Base-by-base conservation (phyloP, 2,113 vertebrate species). In the Ahaetulla prasina region DNA sequence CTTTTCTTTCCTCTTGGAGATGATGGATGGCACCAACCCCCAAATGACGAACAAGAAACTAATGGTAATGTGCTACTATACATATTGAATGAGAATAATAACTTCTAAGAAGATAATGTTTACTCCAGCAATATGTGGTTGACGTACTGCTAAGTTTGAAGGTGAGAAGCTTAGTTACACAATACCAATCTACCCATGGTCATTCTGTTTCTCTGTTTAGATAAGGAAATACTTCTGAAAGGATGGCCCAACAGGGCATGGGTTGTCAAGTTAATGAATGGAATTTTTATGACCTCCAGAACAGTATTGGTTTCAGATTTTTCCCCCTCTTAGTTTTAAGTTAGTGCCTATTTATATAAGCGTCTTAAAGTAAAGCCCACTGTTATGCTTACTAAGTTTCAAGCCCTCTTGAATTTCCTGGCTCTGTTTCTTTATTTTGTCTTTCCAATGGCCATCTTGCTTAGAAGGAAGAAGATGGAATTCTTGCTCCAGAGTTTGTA, bases 361-460 rank as follows among this genome's bases (percentile, higher is more conserved):
- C 14, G 39, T 52, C 54, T 49, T 87, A 23, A 68, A 35, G 49
- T 27, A 68, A 91, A 91, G 8, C 10, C 7, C 23, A 27, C 30
- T 8, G 35, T 12, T 35, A 50, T 87, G 30, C 20, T 39, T 60
- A 14, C 23, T 57, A 43, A 14, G 1, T 47, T 85, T 20, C 57
- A 60, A 60, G 25, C 35, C 53, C 52, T 57, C 80, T n/a, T 60
- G 25, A 16, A 68, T 23, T 25, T 16, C 18, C 27, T 3, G 55
- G 22, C 88, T 57, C 63, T 89, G 63, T 85, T 92, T 57, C 63
- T 89, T 63, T 49, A 80, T 85, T 85, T 92, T 45, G 74, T 89
- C 53, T 60, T 88, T 54, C 87, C 89, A 39, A 23, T 23, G 54
- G 80, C 52, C 85, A 45, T 43, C 60, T 88, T 63, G 30, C 87